These are phyloP conservation scores for Pandion haliaetus DNA, from an alignment of 2,113 vertebrate species.

Conservation along the genomic window DNA sequence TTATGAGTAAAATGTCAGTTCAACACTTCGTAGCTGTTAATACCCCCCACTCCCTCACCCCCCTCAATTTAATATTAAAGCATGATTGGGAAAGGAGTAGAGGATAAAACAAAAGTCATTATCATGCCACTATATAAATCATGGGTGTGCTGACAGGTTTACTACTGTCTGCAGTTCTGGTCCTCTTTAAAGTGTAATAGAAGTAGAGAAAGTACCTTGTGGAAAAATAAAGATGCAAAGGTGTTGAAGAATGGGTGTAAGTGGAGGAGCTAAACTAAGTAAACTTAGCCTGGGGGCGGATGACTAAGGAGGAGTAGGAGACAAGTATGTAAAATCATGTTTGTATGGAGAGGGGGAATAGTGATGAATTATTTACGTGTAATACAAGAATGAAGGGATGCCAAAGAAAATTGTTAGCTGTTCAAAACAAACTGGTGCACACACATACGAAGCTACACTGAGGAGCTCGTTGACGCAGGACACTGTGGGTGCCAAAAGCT, in stretches of 20 bases:
- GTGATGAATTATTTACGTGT: background rate
- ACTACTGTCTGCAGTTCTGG: background rate
- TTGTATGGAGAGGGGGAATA: background rate
- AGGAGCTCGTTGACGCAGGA: accelerated
- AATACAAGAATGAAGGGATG: background rate
- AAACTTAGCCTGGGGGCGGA: background rate
- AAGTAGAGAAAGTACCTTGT: background rate
- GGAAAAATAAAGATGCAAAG: background rate
- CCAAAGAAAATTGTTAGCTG: background rate
- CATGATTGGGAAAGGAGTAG: background rate
- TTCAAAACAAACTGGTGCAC: background rate
- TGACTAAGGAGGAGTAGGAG: background rate
- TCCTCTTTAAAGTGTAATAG: slow-evolving; percentile 39
- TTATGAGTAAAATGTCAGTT: background rate
- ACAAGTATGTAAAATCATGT: background rate
- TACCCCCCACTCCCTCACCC: background rate
- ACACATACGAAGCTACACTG: too few species aligned
- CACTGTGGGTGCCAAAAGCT: background rate
- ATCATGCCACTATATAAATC: background rate
- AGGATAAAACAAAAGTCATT: slow-evolving; percentile 21
- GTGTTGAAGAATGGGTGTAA: background rate
- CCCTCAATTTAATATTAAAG: background rate
- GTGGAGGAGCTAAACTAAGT: background rate
- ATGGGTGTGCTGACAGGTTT: slow-evolving; percentile 14
- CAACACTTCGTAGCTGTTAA: background rate